Evolutionary conservation across 2,888 invertebrate genomes (phyloP), one percentile per base, ranked within the genome.

Genomic region (Nomada fucata): DNA sequence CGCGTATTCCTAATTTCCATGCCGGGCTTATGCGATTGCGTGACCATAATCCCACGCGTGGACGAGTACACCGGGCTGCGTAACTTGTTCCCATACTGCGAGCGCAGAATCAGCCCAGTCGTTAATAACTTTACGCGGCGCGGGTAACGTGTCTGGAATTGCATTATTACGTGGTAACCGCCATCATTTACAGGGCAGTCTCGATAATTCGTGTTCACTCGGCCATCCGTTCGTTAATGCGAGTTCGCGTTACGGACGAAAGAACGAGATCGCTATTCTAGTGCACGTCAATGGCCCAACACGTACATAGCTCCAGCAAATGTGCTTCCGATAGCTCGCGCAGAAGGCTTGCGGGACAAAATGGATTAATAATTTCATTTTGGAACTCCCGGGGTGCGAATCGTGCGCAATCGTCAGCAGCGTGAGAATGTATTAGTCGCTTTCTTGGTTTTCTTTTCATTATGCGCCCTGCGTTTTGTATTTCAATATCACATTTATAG

Each of bases 91-190:
- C 47, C 68, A 60, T 63, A 63, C 68, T 75, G 75, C 68, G 74
- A 74, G 63, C 70, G 70, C 79, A 70, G 65, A 57, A n/a, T 79
- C 63, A 55, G 60, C 42, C 50, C 23, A 50, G 42, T 77, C 65
- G 60, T 69, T 63, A 63, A 69, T 79, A 79, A 71, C 47, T 60
- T 72, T 72, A 60, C 29, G 29, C n/a, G 47, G 13, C 11, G 57
- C 29, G 68, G 74, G 52, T 75, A 68, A 75, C 52, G 60, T 60
- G 60, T 67, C 52, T 26, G 68, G 36, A 52, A 75, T 67, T 60
- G 60, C 74, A 26, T 75, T 75, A 75, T 60, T 60, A 26, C 23
- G 52, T 11, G 68, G 52, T 75, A 68, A 68, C 52, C 60, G 42
- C 15, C 26, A 15, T 59, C 50, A 26, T 50, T 75, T 75, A 52